A percentile compares a stretch with the other conserved stretches of the same genome.
Conservation (phyloP, 2,797 vertebrate species). For the Chiloscyllium punctatum region DNA sequence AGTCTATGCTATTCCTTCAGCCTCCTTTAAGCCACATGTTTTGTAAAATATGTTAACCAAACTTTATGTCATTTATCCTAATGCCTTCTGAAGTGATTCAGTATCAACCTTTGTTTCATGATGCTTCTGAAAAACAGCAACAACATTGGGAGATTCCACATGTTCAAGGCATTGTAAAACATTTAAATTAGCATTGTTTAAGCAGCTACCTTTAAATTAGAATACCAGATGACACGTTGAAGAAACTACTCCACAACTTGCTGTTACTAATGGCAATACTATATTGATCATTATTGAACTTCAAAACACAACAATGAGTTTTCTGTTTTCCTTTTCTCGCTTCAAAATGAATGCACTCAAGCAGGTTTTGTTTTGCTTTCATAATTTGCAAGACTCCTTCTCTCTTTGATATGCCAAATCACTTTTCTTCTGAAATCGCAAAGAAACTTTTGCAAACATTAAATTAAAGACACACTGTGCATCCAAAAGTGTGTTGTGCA, state of each 20-base stretch:
- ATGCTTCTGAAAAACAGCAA: too few species aligned
- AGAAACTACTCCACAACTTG: too few species aligned
- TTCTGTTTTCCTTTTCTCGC: neutral
- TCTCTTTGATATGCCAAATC: neutral
- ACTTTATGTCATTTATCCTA: too few species aligned
- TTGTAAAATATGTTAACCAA: too few species aligned
- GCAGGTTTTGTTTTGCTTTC: neutral
- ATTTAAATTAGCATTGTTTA: neutral
- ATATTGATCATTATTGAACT: too few species aligned
- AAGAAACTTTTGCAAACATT: neutral
- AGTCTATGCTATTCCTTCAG: too few species aligned
- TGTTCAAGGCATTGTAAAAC: neutral
- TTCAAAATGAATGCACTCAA: neutral
- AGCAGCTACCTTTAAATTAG: too few species aligned
- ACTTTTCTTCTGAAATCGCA: neutral
- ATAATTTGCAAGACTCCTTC: neutral
- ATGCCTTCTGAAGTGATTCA: too few species aligned
- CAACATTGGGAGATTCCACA: neutral
- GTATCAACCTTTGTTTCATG: too few species aligned
- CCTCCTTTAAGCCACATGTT: too few species aligned
- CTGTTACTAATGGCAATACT: neutral
- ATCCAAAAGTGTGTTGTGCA: neutral
- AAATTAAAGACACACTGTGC: too few species aligned
- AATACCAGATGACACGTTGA: too few species aligned
- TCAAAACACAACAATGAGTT: neutral